Conservation (phyloP, 2,797 vertebrate genomes). For the Coracias cyanogaster region DNA sequence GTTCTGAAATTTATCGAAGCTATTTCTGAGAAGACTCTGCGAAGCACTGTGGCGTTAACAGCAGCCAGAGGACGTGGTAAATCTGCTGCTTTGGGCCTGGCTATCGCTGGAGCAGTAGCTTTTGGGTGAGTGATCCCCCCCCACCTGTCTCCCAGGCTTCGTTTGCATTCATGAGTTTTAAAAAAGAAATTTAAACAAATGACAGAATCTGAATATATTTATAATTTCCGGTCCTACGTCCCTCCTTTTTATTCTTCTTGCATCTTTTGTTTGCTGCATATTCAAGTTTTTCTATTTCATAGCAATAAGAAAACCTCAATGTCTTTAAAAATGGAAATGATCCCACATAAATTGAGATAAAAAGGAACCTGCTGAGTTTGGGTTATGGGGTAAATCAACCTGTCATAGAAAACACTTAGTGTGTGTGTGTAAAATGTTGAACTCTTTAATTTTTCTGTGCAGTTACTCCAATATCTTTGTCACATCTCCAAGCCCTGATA, state of each 20-base stretch:
- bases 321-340: neutral
- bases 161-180: neutral
- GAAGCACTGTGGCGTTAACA: constrained; percentile 93
- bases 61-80: constrained; percentile 96
- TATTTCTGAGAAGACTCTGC: constrained; percentile 95
- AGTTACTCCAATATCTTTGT: constrained; percentile 99
- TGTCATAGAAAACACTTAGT: neutral
- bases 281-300: neutral
- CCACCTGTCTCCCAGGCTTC: neutral
- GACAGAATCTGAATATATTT: neutral
- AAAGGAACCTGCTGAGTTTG: neutral
- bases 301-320: neutral
- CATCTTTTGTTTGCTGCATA: neutral
- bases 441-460: neutral
- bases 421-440: neutral
- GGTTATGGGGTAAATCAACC: neutral
- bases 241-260: neutral
- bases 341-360: neutral
- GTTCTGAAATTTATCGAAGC: constrained; percentile 96
- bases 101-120: constrained; percentile 93
- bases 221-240: neutral
- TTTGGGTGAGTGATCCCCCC: constrained; percentile 86
- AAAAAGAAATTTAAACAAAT: neutral
- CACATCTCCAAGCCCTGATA: constrained; percentile 97
- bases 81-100: constrained; percentile 94